Evolutionary conservation across 2,888 invertebrate genomes (phyloP), one percentile per base, ranked within the genome.

Genomic region (Leistus spinibarbis): DNA sequence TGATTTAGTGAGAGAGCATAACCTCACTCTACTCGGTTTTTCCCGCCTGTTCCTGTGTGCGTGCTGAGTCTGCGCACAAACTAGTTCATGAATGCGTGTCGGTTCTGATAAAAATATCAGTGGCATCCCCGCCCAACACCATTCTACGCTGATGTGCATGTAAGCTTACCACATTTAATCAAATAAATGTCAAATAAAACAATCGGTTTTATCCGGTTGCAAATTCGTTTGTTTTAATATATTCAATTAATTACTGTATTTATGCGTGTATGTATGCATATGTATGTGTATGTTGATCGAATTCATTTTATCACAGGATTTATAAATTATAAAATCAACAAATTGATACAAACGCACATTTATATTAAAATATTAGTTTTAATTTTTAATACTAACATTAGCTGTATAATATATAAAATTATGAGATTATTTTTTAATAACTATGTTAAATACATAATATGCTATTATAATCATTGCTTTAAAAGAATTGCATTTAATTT

Each of bases 1-100:
- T 69, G 75, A 75, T 75, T 75, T 75, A 75, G 69, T 75, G 75
- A 75, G 69, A 75, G 40, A 40, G 67, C 57, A 69, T 73, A 73
- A 73, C 60, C 53, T 67, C 73, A 53, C 65, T 2, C 62, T 71
- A 27, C 64, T 71, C n/a, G n/a, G 65, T 40, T 40, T 40, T 40
- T 40, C 40, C 40, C 40, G 40, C 40, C 10, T 2, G 3, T 40
- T 40, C 7, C 10, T 40, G n/a, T 40, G 40, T 40, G 5, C 13
- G 40, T 40, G 40, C 10, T 40, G 40, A 40, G 13, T 40, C 40
- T 40, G 13, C 40, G 40, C 13, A 40, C 40, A 40, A 13, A 40
- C 13, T 40, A 40, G 10, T n/a, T n/a, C n/a, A n/a, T n/a, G n/a
- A 4, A 40, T 5, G 40, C 13, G 40, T 40, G 40, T 2, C 13